Base-by-base conservation (phyloP, 2,888 invertebrate genomes). In the Erebia palarica region DNA sequence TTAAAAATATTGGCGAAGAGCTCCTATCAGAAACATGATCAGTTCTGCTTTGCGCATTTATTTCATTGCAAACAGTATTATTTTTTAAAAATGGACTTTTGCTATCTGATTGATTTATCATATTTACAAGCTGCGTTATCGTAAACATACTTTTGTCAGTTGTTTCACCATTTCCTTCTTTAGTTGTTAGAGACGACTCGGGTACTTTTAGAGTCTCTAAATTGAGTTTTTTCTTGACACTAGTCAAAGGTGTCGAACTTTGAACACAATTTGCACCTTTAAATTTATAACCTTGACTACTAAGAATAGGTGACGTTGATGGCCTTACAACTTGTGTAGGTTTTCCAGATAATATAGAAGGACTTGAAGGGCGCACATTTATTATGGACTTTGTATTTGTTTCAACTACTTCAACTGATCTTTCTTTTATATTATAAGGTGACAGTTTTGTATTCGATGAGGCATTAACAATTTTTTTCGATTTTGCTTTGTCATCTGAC, bases 121-220 rank as follows among this genome's bases (percentile, higher is more conserved):
- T 87, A 73, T 92, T 86, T 42, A 93, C 87, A 36, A 92, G 81
- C 80, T 94, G 93, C 13, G 94, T 92, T 68, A 93, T 86, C 3
- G 93, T 89, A 57, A 92, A 85, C 86, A 93, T 84, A 73, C 91
- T 93, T 82, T 88, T 88, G 70, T 86, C 80, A 72, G 84, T 86
- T 53, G 80, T 84, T 53, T 86, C 79, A 16, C 77, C 77, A 36
- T 67, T 36, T 44, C 49, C 51, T 55, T 59, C 61, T 42, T 53
- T 63, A 10, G 4, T 47, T 14, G 55, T n/a, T 10, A 21, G 21
- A 42, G 14, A 57, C 9, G 47, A n/a, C 61, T 69, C 49, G 13
- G 61, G 10, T n/a, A 42, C 21, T 61, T 61, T 57, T 11, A 16
- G 51, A 9, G 49, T 51, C 5, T 11, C 53, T 61, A 61, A 68